Conservation (phyloP, 2,888 invertebrate species). For the Ernsta delagoae region DNA sequence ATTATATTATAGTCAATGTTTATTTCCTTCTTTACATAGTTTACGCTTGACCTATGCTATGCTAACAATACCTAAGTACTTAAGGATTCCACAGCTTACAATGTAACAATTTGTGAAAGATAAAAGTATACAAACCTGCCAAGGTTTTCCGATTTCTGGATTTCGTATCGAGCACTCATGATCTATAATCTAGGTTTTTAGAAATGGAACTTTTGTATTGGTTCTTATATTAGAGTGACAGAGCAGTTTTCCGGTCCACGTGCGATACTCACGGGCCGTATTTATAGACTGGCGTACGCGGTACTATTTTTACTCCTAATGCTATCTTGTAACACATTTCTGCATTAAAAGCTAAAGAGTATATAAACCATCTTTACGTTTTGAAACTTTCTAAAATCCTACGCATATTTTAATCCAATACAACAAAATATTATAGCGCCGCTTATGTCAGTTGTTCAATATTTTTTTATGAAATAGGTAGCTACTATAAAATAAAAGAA, state of each 20-base stretch:
- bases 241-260: constrained; percentile 41
- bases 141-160: constrained; percentile 61
- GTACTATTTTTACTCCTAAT: constrained; percentile 48
- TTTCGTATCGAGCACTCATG: constrained; percentile 63
- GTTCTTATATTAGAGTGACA: constrained; percentile 5
- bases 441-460: no score
- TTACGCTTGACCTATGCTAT: not conserved
- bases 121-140: constrained; percentile 61
- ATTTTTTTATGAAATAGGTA: no score
- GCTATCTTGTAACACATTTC: constrained; percentile 36
- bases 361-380: no score
- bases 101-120: not conserved
- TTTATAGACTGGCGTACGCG: constrained; percentile 47
- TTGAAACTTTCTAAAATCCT: no score
- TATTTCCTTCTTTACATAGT: not conserved
- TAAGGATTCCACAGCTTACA: not conserved
- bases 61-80: not conserved
- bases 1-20: not conserved
- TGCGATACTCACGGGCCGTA: constrained; percentile 48
- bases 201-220: not conserved
- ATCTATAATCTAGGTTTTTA: no score
- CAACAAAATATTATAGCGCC: no score
- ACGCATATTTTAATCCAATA: no score
- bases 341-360: not conserved
- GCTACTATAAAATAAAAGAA: no score